Evolutionary conservation across 2,797 vertebrate species (phyloP).

Genomic region (Phalloptychus januarius): DNA sequence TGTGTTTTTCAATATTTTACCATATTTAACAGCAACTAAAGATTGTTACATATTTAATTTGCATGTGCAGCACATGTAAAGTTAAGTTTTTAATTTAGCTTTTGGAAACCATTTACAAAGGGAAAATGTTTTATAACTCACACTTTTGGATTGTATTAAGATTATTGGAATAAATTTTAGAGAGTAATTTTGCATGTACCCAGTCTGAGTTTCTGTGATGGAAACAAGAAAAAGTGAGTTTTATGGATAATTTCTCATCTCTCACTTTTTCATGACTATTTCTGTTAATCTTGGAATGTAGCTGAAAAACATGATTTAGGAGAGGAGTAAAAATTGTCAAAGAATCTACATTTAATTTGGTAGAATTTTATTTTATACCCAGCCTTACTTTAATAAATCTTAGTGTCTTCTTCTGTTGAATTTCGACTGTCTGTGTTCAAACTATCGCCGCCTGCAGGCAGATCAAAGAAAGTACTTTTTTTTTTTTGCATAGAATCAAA

Average conservation of each 20-base stretch:
- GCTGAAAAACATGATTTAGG: background rate
- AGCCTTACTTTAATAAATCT: background rate
- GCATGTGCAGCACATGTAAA: background rate
- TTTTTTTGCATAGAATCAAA: background rate
- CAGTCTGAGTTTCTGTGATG: background rate
- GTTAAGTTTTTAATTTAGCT: background rate
- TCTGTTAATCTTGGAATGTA: background rate
- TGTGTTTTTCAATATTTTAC: background rate
- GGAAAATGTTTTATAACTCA: background rate
- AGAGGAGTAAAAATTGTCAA: background rate
- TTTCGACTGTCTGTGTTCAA: background rate
- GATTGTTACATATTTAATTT: background rate
- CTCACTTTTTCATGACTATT: background rate
- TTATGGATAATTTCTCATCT: background rate
- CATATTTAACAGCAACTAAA: background rate
- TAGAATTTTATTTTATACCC: background rate
- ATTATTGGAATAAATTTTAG: background rate
- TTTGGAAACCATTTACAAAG: background rate
- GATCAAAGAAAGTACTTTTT: background rate
- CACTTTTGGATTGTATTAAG: background rate
- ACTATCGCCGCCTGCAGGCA: background rate
- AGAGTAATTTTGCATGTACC: background rate
- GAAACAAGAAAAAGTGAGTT: background rate
- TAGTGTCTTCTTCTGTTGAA: background rate
- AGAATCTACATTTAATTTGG: background rate